Evolutionary conservation across 2,113 vertebrate species (phyloP).

Genomic region (Heterotis niloticus): DNA sequence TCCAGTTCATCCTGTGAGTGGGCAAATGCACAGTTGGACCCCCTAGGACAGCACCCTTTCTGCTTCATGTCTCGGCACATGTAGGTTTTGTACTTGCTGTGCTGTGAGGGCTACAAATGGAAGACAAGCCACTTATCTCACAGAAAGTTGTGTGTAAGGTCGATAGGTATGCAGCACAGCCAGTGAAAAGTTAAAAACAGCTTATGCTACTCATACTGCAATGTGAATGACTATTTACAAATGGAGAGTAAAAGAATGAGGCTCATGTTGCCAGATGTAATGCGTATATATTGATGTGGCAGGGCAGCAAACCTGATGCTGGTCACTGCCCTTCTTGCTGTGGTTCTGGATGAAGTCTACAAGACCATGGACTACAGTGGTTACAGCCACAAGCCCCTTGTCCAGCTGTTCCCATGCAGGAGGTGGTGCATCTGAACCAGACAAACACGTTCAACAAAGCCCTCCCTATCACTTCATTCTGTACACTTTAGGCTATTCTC

Average conservation of each 20-base stretch:
- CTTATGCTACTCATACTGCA: no score
- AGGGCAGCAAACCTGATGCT: constrained; percentile 79
- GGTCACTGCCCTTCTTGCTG: constrained; percentile 96
- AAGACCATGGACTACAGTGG: constrained; percentile 93
- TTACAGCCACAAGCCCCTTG: constrained; percentile 93
- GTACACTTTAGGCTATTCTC: not conserved
- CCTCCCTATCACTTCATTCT: not conserved
- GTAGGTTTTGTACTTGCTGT: constrained; percentile 98
- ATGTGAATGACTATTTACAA: not conserved
- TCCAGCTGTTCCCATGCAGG: constrained; percentile 96
- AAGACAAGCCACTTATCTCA: not conserved
- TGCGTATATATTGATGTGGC: not conserved
- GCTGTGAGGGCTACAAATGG: constrained; percentile 81
- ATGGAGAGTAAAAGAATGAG: not conserved
- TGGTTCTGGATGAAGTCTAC: constrained; percentile 99
- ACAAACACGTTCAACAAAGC: not conserved
- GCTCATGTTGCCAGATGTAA: not conserved
- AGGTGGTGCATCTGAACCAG: constrained; percentile 83
- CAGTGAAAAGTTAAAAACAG: no score
- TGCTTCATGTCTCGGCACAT: constrained; percentile 99
- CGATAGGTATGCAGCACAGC: not conserved
- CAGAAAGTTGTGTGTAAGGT: not conserved
- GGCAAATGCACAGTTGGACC: constrained; percentile 95
- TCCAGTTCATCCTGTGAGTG: constrained; percentile 98
- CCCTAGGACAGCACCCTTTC: constrained; percentile 92